Conservation (phyloP, 2,888 invertebrate genomes). For the Scotopteryx bipunctaria region DNA sequence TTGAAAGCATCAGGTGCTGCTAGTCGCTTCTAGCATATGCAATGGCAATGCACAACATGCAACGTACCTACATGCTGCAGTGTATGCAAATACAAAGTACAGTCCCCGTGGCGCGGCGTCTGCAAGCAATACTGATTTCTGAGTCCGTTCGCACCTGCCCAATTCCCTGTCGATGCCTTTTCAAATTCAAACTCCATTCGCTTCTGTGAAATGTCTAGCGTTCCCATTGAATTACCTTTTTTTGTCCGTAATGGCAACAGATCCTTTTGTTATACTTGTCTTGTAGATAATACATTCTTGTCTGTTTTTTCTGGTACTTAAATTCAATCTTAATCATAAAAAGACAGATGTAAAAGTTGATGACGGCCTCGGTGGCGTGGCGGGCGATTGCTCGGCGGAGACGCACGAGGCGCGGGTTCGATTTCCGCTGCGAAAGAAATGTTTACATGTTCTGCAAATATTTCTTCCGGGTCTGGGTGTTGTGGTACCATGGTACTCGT, state of each 20-base stretch:
- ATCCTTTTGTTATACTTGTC: not conserved
- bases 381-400: no score
- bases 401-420: no score
- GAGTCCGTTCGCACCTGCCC: constrained; percentile 62
- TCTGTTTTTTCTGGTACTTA: no score
- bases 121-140: constrained; percentile 60
- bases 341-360: no score
- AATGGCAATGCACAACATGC: constrained; percentile 39
- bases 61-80: constrained; percentile 38
- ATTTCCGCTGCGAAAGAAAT: no score
- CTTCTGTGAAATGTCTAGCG: constrained; percentile 42
- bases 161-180: constrained; percentile 56
- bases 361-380: no score
- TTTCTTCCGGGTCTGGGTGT: no score
- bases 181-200: constrained; percentile 62
- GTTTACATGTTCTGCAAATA: no score
- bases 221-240: constrained; percentile 25
- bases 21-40: constrained; percentile 24
- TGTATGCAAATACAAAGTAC: constrained; percentile 64
- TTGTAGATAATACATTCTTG: not conserved
- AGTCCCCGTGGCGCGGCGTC: constrained; percentile 57
- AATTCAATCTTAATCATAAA: no score
- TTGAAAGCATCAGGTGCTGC: not conserved
- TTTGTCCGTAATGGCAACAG: constrained; percentile 1
- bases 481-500: no score